Base-by-base conservation (phyloP, 2,797 vertebrate genomes). In the Diplodus puntazzo region DNA sequence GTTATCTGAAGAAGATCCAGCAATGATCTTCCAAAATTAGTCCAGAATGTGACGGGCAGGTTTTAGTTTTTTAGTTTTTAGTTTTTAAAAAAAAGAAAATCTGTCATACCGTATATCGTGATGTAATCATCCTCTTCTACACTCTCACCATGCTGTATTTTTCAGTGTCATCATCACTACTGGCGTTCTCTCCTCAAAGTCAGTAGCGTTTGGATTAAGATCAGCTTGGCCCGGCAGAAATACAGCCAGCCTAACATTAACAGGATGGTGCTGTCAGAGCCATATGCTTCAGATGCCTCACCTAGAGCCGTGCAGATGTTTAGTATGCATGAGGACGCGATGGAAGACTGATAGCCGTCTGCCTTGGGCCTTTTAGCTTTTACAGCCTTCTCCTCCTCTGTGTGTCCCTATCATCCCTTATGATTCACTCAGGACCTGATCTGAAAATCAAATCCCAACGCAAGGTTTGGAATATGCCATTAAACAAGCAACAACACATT, bases 401-500 rank as follows among this genome's bases (percentile, higher is more conserved):
- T 71, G 65, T 84, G 80, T 82, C 81, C 76, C 82, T 82, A 86
- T 93, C 81, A 86, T 84, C 82, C 87, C 88, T 90, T 91, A 91
- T 92, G 84, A 89, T 90, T 93, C 85, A 89, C 83, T 88, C 65
- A 86, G 78, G 81, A 87, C 81, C 82, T 86, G 82, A 91, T 91
- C 85, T 85, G 83, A 90, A 91, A 89, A 89, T 87, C 65, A 91
- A 92, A 91, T 91, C 88, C 81, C 86, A 50, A 55, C 78, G 77
- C 74, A 74, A 87, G 84, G 81, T 86, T 90, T 85, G 76, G 82
- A 91, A 91, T 89, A 90, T 89, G 82, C 76, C 67, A 85, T 92
- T 90, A 91, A 92, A 92, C 86, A 92, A 92, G 81, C 81, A 81
- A 84, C 82, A 86, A 73, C 87, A 84, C 86, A 89, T 92, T 85